phyloP scores from a whole-genome alignment of 30 jellyfish, hydroid and myxozoan genomes.

The Phacellophora camtschatica region DNA sequence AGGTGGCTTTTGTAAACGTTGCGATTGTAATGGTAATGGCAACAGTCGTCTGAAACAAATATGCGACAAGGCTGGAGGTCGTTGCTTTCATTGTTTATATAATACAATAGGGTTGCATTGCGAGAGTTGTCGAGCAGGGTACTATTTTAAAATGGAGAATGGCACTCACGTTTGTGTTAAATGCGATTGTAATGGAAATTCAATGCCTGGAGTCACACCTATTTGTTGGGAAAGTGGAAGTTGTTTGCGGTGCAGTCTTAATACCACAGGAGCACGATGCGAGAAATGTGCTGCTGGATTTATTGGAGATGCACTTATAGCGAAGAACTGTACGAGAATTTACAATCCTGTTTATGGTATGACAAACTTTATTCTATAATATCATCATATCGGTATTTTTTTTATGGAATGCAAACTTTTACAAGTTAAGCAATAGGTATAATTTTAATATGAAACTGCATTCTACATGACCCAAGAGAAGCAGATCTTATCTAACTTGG shows the following conservation, averaged over 20 bases:
- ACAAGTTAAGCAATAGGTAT: no score
- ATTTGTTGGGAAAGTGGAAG: constrained; percentile 44
- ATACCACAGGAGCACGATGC: constrained; percentile 56
- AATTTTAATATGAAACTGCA: no score
- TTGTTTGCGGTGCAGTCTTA: constrained; percentile 12
- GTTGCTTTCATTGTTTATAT: constrained; percentile 36
- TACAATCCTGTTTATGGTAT: neutral
- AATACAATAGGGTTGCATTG: constrained; percentile 53
- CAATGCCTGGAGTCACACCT: neutral
- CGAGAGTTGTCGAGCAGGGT: constrained; percentile 44
- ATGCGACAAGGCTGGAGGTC: constrained; percentile 53
- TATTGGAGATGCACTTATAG: constrained; percentile 56
- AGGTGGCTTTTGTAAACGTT: constrained; percentile 39
- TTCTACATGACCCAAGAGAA: no score
- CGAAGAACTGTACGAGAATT: constrained; percentile 46
- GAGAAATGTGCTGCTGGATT: constrained; percentile 55
- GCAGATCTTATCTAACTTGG: no score
- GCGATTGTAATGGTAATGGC: constrained; percentile 50
- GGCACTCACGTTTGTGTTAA: constrained; percentile 17
- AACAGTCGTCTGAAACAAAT: constrained; percentile 29
- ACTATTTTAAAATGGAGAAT: neutral
- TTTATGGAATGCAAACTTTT: no score
- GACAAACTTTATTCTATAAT: no score
- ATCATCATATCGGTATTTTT: no score
- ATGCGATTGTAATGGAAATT: constrained; percentile 57